phyloP scores from a whole-genome alignment of 1,140 invertebrate genomes.

The Linepithema humile region DNA sequence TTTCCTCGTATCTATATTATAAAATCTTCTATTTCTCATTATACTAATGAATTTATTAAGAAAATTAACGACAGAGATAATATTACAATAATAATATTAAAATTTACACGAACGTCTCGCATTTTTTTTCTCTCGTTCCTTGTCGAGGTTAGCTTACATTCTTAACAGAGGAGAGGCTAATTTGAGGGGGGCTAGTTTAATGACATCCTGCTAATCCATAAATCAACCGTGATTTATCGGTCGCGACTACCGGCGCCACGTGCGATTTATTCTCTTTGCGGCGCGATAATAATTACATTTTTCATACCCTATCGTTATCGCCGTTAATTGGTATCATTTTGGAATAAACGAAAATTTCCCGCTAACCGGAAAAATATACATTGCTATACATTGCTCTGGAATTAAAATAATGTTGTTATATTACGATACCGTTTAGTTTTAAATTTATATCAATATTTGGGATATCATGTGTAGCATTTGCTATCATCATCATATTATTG shows the following conservation, averaged over 20 bases:
- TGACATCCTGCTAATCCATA: slow-evolving; percentile 22
- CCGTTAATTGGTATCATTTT: not conserved
- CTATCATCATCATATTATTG: slow-evolving; percentile 13
- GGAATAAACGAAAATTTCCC: not conserved
- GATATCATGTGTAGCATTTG: not conserved
- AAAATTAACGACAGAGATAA: not conserved
- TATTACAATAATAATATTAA: not conserved
- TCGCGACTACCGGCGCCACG: not conserved
- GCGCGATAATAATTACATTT: slow-evolving; percentile 17
- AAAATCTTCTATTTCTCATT: too few species aligned
- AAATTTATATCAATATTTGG: not conserved
- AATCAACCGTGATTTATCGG: slow-evolving; percentile 14
- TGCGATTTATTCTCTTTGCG: slow-evolving; percentile 8
- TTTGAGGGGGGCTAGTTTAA: not conserved
- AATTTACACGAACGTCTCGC: not conserved
- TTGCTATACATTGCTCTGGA: not conserved
- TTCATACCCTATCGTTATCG: not conserved
- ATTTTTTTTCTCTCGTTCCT: not conserved
- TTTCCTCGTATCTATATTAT: too few species aligned
- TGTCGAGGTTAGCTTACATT: not conserved
- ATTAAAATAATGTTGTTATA: not conserved
- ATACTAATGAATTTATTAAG: slow-evolving; percentile 14
- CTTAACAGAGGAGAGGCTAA: not conserved
- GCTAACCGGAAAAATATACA: not conserved
- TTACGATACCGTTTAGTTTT: not conserved